phyloP scores from a whole-genome alignment of 35 echinoderm and acorn worm genomes.

The Holothuria glaberrima region DNA sequence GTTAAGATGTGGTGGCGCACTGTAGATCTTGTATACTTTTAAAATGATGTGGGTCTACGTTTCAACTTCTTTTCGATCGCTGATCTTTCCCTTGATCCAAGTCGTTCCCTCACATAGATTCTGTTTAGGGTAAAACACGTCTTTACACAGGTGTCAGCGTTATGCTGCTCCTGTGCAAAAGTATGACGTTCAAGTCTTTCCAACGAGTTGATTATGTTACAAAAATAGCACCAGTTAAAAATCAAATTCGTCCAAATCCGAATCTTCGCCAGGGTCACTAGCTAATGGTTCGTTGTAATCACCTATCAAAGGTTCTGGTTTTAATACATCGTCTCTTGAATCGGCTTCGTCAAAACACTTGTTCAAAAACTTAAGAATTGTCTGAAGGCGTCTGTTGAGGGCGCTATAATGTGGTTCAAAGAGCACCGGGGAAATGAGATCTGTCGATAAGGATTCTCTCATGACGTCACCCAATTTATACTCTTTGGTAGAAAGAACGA shows the following conservation, averaged over 20 bases:
- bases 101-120: no score
- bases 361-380: conserved; percentile 70
- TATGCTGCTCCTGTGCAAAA: no score
- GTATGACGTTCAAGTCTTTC: no score
- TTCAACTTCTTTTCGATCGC: no score
- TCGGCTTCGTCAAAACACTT: conserved; percentile 65
- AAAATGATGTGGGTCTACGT: no score
- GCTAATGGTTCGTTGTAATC: conserved; percentile 64
- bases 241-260: conserved; percentile 11
- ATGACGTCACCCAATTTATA: conserved; percentile 95
- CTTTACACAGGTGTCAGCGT: no score
- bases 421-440: conserved; percentile 77
- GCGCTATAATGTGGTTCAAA: conserved; percentile 85
- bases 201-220: no score
- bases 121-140: no score
- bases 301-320: conserved; percentile 76
- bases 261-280: not conserved
- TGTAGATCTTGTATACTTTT: no score
- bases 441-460: conserved; percentile 86
- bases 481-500: conserved; percentile 66
- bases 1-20: no score
- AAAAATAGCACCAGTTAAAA: conserved; percentile 1
- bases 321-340: conserved; percentile 60
- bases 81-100: no score
- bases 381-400: conserved; percentile 77